Base-by-base conservation (phyloP, 1,140 invertebrate genomes). In the Megalopta genalis region DNA sequence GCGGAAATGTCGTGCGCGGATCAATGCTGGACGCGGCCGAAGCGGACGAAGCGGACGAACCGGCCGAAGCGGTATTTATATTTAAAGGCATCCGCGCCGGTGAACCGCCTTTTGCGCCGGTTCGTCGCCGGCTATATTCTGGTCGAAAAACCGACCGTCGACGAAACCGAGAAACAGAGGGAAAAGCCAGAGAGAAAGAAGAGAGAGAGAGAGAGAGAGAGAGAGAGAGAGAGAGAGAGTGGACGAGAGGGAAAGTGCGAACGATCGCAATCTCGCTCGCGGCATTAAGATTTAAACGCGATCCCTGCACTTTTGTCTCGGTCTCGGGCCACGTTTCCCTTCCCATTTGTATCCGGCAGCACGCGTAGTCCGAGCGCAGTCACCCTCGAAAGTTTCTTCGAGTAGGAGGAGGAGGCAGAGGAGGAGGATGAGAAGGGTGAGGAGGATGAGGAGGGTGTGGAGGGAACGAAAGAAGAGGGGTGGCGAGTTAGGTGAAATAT, bases 321-420 rank as follows among this genome's bases (percentile, higher is more conserved):
- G 16, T 18, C 3, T 7, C 23, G 39, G 16, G 4, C 49, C 12
- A 14, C 3, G 3, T 52, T 16, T 18, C 49, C 49, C 70, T 60
- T 27, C 23, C 23, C 57, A 21, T 25, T 14, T 21, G 49, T 46
- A 46, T 46, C 42, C 32, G 12, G 54, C 52, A 27, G n/a, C 73
- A 59, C 73, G 73, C 54, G 63, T 54, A 75, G 14, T 52, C 16
- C 32, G 49, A 57, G 49, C 49, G 18, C 42, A 9, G 16, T 46
- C 42, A 2, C 42, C 23, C 32, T 16, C 10, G 23, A 76, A 69
- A 68, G 37, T 62, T 68, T 70, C 25, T 60, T 52, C n/a, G 18
- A 64, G 1, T 65, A 25, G 32, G 75, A 8, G n/a, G 18, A n/a
- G 37, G 76, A 82, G 73, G 69, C 68, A 32, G 37, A 52, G 64